Conservation (phyloP, 2,797 vertebrate species). For the Ctenopoma kingsleyae region DNA sequence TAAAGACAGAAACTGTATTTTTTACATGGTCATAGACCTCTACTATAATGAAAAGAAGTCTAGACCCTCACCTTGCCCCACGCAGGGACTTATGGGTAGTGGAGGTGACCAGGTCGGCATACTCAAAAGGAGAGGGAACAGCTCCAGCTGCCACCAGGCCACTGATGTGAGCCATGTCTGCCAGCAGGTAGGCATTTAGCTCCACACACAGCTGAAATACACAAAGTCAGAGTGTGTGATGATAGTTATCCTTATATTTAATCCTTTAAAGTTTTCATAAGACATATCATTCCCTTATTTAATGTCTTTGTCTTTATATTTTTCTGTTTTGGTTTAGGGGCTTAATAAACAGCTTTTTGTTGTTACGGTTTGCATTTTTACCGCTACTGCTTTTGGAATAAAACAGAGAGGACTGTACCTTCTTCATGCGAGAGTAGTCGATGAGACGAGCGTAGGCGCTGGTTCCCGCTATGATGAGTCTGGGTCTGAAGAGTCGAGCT, state of each 20-base stretch:
- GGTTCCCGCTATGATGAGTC: conserved; percentile 88
- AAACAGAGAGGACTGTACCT: conserved; percentile 68
- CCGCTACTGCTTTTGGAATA: neutral
- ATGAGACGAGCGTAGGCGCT: conserved; percentile 90
- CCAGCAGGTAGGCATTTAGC: conserved; percentile 87
- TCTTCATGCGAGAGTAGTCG: conserved; percentile 87
- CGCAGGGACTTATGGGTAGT: conserved; percentile 92
- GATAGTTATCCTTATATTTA: neutral
- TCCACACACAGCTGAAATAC: conserved; percentile 87
- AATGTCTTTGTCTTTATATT: neutral
- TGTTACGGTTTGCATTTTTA: neutral
- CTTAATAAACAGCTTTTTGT: neutral
- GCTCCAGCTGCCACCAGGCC: conserved; percentile 89
- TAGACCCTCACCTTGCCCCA: conserved; percentile 70
- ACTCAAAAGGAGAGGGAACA: conserved; percentile 89
- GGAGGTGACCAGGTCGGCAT: conserved; percentile 88
- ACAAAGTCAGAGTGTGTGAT: neutral
- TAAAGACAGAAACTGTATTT: neutral
- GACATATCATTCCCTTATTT: neutral
- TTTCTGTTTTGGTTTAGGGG: neutral
- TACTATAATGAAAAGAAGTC: neutral
- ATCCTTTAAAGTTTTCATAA: neutral
- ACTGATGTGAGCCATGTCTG: conserved; percentile 93
- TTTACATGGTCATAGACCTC: neutral
- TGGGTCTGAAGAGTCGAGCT: conserved; percentile 88